Evolutionary conservation across 2,797 vertebrate species (phyloP).

Genomic region (Rhabdomys pumilio): DNA sequence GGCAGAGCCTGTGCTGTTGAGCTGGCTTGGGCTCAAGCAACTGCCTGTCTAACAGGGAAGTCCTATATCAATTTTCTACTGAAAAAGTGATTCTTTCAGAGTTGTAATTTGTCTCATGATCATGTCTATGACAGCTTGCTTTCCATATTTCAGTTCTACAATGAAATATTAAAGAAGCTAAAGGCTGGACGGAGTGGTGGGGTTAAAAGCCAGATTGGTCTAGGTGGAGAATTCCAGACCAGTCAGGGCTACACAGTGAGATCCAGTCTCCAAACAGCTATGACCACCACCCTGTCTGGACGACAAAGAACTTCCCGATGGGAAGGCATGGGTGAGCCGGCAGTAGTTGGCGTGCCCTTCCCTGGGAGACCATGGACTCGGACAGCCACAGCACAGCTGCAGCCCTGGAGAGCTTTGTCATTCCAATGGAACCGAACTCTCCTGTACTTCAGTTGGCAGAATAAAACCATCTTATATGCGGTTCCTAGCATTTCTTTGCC

Average conservation of each 20-base stretch:
- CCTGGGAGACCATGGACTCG: neutral
- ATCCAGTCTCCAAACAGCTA: neutral
- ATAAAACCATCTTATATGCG: conserved; percentile 60
- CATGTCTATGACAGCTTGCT: conserved; percentile 12
- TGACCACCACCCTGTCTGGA: neutral
- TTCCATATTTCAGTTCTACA: conserved; percentile 46
- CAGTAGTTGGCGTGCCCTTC: neutral
- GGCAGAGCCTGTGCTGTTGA: neutral
- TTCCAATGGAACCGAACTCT: conserved; percentile 40
- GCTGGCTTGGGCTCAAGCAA: neutral
- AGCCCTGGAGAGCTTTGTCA: neutral
- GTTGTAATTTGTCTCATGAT: neutral
- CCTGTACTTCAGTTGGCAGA: conserved; percentile 72
- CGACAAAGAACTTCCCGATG: neutral
- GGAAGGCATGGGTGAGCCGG: neutral
- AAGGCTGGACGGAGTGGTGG: neutral
- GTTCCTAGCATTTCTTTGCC: no score
- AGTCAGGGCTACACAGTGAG: neutral
- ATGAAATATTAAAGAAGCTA: neutral
- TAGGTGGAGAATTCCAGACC: neutral
- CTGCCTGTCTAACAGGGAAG: neutral
- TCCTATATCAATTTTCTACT: neutral
- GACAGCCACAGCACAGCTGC: neutral
- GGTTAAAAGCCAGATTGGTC: neutral
- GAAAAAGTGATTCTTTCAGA: conserved; percentile 20